phyloP scores from a whole-genome alignment of 1,140 invertebrate species.

The Zaprionus nigranus region DNA sequence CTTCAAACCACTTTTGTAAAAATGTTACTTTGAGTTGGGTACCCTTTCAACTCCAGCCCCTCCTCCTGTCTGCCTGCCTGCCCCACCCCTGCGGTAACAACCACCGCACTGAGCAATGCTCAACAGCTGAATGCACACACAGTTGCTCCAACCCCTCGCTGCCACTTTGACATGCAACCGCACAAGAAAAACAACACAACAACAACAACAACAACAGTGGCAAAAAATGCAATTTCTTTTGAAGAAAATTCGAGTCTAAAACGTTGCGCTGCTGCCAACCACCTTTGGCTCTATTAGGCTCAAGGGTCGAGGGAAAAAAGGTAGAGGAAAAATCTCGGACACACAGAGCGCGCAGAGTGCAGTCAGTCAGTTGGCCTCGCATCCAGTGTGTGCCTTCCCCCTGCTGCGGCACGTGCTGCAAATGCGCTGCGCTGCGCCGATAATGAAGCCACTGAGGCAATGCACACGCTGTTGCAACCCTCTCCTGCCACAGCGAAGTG shows the following conservation, averaged over 20 bases:
- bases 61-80: not conserved
- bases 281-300: constrained; percentile 35
- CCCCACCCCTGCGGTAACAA: constrained; percentile 5
- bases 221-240: constrained; percentile 68
- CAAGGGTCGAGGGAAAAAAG: constrained; percentile 11
- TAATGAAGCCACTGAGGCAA: constrained; percentile 66
- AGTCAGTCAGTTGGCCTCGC: constrained; percentile 1
- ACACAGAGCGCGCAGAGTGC: constrained; percentile 40
- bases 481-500: constrained; percentile 47
- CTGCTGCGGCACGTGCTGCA: constrained; percentile 66
- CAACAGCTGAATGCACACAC: constrained; percentile 57
- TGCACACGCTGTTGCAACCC: constrained; percentile 53
- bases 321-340: constrained; percentile 64
- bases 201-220: constrained; percentile 1
- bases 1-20: constrained; percentile 12
- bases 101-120: constrained; percentile 54
- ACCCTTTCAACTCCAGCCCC: constrained; percentile 6
- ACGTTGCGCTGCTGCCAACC: constrained; percentile 28
- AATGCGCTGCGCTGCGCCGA: constrained; percentile 48
- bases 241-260: constrained; percentile 53
- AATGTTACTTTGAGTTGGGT: constrained; percentile 51
- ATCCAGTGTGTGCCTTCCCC: not conserved
- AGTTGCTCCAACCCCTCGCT: constrained; percentile 10
- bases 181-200: constrained; percentile 47
- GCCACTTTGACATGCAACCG: constrained; percentile 59